phyloP scores from a whole-genome alignment of 2,113 vertebrate species.

The Neomonachus schauinslandi region DNA sequence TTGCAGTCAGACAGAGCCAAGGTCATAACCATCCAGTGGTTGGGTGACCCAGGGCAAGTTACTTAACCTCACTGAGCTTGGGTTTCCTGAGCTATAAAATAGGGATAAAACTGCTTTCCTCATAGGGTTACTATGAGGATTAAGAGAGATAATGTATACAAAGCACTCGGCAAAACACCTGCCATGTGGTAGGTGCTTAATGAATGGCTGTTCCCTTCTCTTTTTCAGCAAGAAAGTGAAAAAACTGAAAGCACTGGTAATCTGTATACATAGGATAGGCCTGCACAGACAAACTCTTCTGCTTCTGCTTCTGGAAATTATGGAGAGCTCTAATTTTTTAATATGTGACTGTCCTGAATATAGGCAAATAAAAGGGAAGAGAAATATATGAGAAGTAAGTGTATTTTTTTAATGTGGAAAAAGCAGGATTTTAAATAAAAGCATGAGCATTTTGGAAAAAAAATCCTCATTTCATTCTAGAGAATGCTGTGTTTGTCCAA shows the following conservation, averaged over 20 bases:
- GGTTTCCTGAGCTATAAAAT: slow-evolving; percentile 76
- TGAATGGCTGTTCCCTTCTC: slow-evolving; percentile 56
- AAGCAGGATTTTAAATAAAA: slow-evolving; percentile 7
- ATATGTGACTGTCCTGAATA: background rate
- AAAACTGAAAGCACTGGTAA: background rate
- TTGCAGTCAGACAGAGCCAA: background rate
- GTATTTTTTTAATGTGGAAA: background rate
- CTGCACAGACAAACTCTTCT: background rate
- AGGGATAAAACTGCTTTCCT: slow-evolving; percentile 74
- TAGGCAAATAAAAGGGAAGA: background rate
- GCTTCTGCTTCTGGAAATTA: background rate
- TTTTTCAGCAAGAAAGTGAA: slow-evolving; percentile 61
- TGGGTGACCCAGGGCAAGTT: slow-evolving; percentile 58
- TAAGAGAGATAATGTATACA: slow-evolving; percentile 73
- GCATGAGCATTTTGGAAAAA: background rate
- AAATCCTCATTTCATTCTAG: background rate
- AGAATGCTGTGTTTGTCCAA: background rate
- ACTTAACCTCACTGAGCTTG: slow-evolving; percentile 65
- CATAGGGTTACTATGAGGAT: slow-evolving; percentile 74
- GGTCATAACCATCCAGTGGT: slow-evolving; percentile 38
- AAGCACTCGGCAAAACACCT: slow-evolving; percentile 69
- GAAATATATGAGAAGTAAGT: background rate
- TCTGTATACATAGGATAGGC: background rate
- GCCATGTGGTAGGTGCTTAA: slow-evolving; percentile 62
- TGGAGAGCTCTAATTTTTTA: background rate